These are phyloP conservation scores for Scomber japonicus DNA, from an alignment of 2,113 vertebrate genomes.

Conservation along the genomic window DNA sequence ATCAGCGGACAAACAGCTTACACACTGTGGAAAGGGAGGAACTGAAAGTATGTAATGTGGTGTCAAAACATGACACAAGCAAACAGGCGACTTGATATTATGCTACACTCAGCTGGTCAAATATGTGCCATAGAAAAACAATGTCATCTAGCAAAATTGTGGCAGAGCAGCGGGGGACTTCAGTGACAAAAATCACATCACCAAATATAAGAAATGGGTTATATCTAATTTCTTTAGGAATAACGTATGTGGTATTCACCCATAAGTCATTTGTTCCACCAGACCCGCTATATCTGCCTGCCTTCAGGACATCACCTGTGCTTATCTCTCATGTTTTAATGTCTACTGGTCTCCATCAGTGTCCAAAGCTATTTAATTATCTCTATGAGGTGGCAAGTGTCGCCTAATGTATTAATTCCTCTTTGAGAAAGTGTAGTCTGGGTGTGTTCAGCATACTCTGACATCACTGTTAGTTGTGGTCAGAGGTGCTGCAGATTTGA, in stretches of 20 bases:
- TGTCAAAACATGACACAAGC: constrained; percentile 30
- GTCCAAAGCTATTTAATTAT: not conserved
- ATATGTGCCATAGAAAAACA: not conserved
- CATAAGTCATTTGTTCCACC: not conserved
- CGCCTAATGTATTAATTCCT: no score
- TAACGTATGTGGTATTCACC: not conserved
- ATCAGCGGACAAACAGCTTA: constrained; percentile 64
- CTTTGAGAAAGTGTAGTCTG: not conserved
- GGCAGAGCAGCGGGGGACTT: not conserved
- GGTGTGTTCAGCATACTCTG: no score
- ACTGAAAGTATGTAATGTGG: constrained; percentile 24
- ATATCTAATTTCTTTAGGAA: not conserved
- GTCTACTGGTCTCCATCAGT: not conserved
- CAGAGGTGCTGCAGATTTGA: not conserved
- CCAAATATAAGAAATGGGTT: not conserved
- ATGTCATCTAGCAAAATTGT: not conserved
- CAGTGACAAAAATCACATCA: not conserved
- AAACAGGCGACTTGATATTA: constrained; percentile 30
- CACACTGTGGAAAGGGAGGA: constrained; percentile 46
- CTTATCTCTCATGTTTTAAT: not conserved
- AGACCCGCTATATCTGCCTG: not conserved
- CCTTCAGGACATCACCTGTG: no score
- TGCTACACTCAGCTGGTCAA: not conserved
- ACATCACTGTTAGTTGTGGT: not conserved
- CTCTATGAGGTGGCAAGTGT: no score